Conservation (phyloP, 2,113 vertebrate genomes). For the Oxyruncus cristatus region DNA sequence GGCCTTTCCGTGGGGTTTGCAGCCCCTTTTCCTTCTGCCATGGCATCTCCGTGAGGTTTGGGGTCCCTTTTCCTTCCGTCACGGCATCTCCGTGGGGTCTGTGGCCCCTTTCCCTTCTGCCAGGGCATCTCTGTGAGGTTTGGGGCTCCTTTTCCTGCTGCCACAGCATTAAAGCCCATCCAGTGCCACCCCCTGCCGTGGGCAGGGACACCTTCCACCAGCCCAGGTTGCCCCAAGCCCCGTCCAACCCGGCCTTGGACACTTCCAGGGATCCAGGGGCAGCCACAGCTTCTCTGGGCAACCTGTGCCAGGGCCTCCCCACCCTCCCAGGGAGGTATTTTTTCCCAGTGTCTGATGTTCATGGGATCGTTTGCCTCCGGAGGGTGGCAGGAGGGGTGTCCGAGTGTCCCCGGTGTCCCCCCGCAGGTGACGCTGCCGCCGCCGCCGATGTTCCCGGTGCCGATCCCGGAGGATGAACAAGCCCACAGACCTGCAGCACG, state of each 20-base stretch:
- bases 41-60: neutral
- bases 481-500: slow-evolving; percentile 69
- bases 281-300: neutral
- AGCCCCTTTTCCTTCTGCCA: neutral
- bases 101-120: neutral
- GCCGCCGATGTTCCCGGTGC: slow-evolving; percentile 11
- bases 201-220: neutral
- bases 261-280: neutral
- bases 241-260: neutral
- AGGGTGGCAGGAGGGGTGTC: neutral
- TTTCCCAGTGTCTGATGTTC: neutral
- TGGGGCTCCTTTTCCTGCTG: neutral
- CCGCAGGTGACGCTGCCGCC: neutral
- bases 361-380: neutral
- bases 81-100: neutral
- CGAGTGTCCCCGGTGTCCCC: neutral
- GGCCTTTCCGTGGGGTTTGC: neutral
- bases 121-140: neutral
- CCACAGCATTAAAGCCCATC: neutral
- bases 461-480: slow-evolving; percentile 73
- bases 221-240: neutral
- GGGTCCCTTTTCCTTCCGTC: neutral
- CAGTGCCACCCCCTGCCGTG: accelerated
- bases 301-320: neutral
- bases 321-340: neutral